Evolutionary conservation across 1,140 invertebrate genomes (phyloP), one percentile per base, ranked within the genome.

Genomic region (Brachystomella parvula): DNA sequence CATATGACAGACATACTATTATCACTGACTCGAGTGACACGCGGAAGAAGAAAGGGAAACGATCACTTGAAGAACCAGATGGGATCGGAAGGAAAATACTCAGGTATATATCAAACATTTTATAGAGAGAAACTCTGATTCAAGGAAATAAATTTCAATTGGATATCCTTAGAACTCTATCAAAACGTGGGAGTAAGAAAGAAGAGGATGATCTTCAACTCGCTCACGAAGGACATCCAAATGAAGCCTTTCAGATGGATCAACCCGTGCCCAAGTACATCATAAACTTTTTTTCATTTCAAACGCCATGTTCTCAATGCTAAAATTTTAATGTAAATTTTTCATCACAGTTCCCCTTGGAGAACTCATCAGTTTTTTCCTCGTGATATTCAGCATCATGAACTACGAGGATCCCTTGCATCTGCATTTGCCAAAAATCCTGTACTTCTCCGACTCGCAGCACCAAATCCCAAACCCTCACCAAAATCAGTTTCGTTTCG

Each of bases 1-100:
- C n/a, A n/a, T 94, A 94, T 71, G 91, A 94, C 76, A 81, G 90
- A 33, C 91, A 94, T 76, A 89, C 93, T 24, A 92, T 94, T 26
- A 89, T 94, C 57, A 89, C 93, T 73, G 90, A 93, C 76, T 92
- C 89, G 71, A 85, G 88, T 73, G 87, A 89, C 71, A 87, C 83
- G n/a, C 81, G 85, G 74, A 76, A 82, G 76, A 77, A 83, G 76
- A 81, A 86, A 77, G 72, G 77, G 47, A 77, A 80, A 75, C 65
- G 76, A 74, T 71, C 76, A 69, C 74, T 86, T 9, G 86, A 87
- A 75, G 85, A 86, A 70, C 83, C 84, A 39, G 60, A 63, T 21
- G 77, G 78, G 17, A 74, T 87, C 2, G 84, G 85, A 0, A 81
- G 82, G 21, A 81, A 82, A 74, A 84, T 87, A 35, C 76, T 87